A percentile compares a stretch with the other conserved stretches of the same genome.
These are phyloP conservation scores for Odontomyia ornata DNA, from an alignment of 2,888 invertebrate species.

Conservation along the genomic window DNA sequence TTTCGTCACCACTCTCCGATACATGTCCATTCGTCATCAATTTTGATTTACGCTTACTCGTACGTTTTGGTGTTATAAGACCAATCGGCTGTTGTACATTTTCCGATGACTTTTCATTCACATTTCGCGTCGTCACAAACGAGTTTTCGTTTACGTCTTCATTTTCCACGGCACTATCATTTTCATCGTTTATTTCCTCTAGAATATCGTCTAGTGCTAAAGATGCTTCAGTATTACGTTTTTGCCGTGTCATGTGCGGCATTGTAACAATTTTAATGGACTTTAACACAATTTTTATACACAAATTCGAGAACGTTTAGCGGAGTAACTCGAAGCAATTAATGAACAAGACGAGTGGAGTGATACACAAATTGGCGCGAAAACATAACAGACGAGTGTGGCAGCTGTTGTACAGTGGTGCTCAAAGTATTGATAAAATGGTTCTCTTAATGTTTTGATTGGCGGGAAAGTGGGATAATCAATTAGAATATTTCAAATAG, in stretches of 20 bases:
- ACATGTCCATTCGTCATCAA: background rate
- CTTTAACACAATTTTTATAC: background rate
- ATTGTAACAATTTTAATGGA: background rate
- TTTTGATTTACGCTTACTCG: constrained; percentile 14
- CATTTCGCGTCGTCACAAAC: background rate
- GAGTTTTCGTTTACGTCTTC: background rate
- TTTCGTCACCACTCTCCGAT: background rate
- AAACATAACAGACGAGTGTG: background rate
- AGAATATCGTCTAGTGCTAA: background rate
- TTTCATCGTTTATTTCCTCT: constrained; percentile 23
- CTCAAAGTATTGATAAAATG: constrained; percentile 4
- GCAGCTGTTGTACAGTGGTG: background rate
- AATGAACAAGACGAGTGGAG: background rate
- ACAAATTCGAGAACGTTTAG: background rate
- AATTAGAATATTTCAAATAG: too few species aligned
- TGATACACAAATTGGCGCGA: constrained; percentile 21
- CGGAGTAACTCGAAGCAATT: background rate
- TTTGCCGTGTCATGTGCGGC: background rate
- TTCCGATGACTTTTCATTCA: background rate
- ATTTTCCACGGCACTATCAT: background rate
- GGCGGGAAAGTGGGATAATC: background rate
- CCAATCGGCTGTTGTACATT: background rate
- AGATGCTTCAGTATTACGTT: background rate
- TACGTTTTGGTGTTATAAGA: constrained; percentile 26
- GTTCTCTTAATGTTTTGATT: background rate